Evolutionary conservation across 2,888 invertebrate genomes (phyloP), one percentile per base, ranked within the genome.

Genomic region (Galerucella nymphaeae): DNA sequence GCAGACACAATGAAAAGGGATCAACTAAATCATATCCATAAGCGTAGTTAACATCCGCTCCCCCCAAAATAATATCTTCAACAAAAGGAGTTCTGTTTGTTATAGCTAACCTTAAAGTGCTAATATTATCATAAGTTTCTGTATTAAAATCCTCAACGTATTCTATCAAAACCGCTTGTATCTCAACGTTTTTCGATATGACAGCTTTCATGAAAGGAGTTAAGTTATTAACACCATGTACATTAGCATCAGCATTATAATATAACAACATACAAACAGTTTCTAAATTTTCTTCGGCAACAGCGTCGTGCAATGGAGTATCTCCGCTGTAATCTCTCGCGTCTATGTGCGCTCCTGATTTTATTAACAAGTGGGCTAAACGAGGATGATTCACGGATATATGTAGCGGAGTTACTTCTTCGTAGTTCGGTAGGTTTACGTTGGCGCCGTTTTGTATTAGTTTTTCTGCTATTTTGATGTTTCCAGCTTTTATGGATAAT

Each of bases 151-250:
- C 81, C 10, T 70, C 71, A n/a, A 80, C 80, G 66, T 81, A 82
- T 45, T 81, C 76, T 18, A 83, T 64, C 63, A 83, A 68, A 38
- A 75, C 72, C 1, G 69, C 67, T 66, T 80, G 80, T n/a, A 83
- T 77, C 64, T 77, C 75, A 8, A 75, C 65, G 70, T 77, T 74
- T 61, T 76, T 76, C 0, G 66, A 9, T 48, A 77, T 72, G 16
- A 82, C 62, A 2, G 82, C 78, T 64, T 80, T 78, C 80, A 82
- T 81, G 64, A 83, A 82, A 10, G 83, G 81, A 8, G 82, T 82
- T 18, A 80, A 65, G 66, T 73, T 66, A 66, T 79, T 79, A n/a
- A 77, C 78, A 38, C 79, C 76, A 10, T 57, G 45, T 23, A 77
- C 66, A 41, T 80, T 79, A 4, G 80, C 76, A 70, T 84, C 83